Evolutionary conservation across 2,797 vertebrate genomes (phyloP).

Genomic region (Falco novaeseelandiae): DNA sequence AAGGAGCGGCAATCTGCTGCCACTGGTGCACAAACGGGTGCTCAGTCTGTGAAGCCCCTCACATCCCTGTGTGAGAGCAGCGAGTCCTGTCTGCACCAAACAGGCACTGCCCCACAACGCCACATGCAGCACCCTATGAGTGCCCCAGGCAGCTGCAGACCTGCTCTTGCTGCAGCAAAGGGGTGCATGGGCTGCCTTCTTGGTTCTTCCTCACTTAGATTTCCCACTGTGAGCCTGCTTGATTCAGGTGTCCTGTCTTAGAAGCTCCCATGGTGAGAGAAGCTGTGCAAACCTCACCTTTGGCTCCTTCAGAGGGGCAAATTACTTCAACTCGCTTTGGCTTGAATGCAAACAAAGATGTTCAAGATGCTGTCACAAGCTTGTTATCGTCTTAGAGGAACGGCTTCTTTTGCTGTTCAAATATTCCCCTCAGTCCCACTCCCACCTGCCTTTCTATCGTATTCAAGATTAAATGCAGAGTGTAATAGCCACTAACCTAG

Average conservation of each 20-base stretch:
- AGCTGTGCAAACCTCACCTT: not conserved
- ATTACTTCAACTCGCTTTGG: not conserved
- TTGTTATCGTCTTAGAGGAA: not conserved
- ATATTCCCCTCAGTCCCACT: not conserved
- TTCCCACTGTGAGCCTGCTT: not conserved
- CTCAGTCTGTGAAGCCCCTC: not conserved
- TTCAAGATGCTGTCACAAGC: not conserved
- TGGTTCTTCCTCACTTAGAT: not conserved
- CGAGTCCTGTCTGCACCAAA: not conserved
- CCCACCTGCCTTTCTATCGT: not conserved
- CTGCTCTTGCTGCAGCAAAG: rapidly evolving
- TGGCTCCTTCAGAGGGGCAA: not conserved
- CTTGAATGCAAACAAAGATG: not conserved
- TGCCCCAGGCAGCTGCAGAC: not conserved
- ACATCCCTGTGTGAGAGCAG: not conserved
- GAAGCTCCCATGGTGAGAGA: not conserved
- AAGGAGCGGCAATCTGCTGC: not conserved
- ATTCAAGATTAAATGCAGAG: constrained; percentile 9
- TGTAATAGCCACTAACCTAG: constrained; percentile 23
- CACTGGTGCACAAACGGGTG: not conserved
- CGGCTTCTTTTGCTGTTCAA: not conserved
- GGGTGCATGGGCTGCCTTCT: not conserved
- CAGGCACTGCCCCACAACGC: not conserved
- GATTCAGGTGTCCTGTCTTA: not conserved
- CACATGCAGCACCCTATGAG: too few species aligned